Evolutionary conservation across 2,113 vertebrate genomes (phyloP), one percentile per base, ranked within the genome.

Genomic region (Zosterops pallidus): DNA sequence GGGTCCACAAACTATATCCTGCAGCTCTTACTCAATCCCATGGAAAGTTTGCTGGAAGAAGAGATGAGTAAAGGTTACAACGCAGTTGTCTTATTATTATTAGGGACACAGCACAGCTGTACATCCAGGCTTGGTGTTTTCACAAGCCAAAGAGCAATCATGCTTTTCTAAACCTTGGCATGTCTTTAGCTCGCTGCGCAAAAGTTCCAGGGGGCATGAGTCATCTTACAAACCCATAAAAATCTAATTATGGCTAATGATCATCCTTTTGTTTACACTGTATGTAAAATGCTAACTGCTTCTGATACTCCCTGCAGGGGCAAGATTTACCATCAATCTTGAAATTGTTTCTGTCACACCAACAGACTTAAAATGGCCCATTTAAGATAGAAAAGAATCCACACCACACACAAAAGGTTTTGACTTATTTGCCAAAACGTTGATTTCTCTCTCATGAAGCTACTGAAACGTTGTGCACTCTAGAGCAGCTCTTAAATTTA

Each of bases 161-260:
- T 1, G 11, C 56, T 96, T 88, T 72, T 64, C 86, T 91, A 85
- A 95, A 89, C 75, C 88, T 95, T 96, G 92, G 94, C 89, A 49
- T 35, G 65, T 50, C 85, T 95, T 63, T 56, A 90, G 91, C 63
- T 96, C 0, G 0, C 90, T 87, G 44, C 22, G 74, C 77, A 89
- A 41, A 57, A 92, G 53, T 95, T 96, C 85, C 94, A 82, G 67
- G 83, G 91, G 86, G 69, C 86, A 94, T 92, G 94, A 96, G 83
- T 96, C 95, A 94, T 86, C 70, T 82, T 80, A 92, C 68, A 95
- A 94, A 92, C 55, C 95, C 90, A 96, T 97, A 95, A 94, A 96
- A 97, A 70, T 83, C 90, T 81, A 89, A 96, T 96, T 96, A 96
- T 33, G 35, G 74, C 77, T 96, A 94, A 96, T 94, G 77, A 94